Percentiles rank a stretch among this genome's conserved stretches.
Evolutionary conservation across 2,113 vertebrate genomes (phyloP).

Genomic region (Camelus dromedarius): DNA sequence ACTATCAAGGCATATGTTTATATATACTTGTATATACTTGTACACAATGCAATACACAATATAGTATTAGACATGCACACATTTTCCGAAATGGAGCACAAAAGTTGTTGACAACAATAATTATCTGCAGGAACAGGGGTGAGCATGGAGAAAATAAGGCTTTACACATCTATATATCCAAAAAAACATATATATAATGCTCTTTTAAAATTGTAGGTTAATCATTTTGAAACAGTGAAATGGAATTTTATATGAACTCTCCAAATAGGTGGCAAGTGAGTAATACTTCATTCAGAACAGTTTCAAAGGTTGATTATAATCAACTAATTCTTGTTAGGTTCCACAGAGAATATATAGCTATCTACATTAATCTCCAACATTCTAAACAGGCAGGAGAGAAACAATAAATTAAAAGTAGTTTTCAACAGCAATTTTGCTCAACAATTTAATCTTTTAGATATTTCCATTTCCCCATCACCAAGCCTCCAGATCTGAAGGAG

Average conservation of each 20-base stretch:
- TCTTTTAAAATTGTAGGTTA: constrained; percentile 18
- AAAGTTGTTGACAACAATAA: background rate
- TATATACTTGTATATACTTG: background rate
- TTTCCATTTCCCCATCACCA: background rate
- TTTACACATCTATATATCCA: constrained; percentile 4
- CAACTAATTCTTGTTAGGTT: constrained; percentile 35
- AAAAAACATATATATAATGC: background rate
- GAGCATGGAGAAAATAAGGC: background rate
- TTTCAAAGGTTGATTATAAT: constrained; percentile 45
- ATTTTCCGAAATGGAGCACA: constrained; percentile 30
- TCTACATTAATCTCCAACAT: background rate
- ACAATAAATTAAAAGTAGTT: constrained; percentile 38
- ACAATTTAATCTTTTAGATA: constrained; percentile 27
- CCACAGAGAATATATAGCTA: background rate
- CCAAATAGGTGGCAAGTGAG: constrained; percentile 56
- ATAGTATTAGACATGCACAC: background rate
- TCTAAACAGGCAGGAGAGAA: background rate
- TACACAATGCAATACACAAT: background rate
- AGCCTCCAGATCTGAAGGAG: background rate
- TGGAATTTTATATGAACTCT: constrained; percentile 55
- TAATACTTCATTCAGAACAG: constrained; percentile 43
- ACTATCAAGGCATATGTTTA: background rate
- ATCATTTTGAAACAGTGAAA: constrained; percentile 51
- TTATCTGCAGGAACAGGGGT: background rate
- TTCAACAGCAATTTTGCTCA: constrained; percentile 35